Evolutionary conservation across 2,888 invertebrate genomes (phyloP).

Genomic region (Ennomos erosarius): DNA sequence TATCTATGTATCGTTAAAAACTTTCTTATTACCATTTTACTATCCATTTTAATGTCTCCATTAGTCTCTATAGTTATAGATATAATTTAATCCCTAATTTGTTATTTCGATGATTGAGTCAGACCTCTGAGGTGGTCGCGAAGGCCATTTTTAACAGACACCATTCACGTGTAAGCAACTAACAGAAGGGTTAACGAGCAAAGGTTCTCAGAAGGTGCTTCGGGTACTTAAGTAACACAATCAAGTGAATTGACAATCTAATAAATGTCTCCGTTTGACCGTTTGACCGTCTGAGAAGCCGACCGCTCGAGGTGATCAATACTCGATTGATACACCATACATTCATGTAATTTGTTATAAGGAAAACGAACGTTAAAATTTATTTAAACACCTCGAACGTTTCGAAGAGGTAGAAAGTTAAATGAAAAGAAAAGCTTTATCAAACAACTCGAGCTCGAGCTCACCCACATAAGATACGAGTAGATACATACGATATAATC

Average conservation of each 20-base stretch:
- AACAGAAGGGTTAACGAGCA: conserved; percentile 38
- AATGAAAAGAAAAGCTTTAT: conserved; percentile 12
- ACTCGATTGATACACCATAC: conserved; percentile 28
- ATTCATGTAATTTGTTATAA: conserved; percentile 19
- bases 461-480: conserved; percentile 6
- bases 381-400: conserved; percentile 14
- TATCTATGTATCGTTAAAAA: neutral
- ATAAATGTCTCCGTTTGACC: conserved; percentile 37
- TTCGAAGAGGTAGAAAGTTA: conserved; percentile 17
- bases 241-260: conserved; percentile 39
- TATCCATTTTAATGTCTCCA: conserved; percentile 23
- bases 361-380: conserved; percentile 20
- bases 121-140: conserved; percentile 36
- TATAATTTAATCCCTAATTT: conserved; percentile 19
- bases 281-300: conserved; percentile 29
- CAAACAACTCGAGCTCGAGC: neutral
- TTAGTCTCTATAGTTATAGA: conserved; percentile 19
- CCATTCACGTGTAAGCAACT: conserved; percentile 15
- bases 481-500: conserved; percentile 12
- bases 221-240: conserved; percentile 29
- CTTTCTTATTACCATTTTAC: conserved; percentile 16
- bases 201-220: conserved; percentile 38
- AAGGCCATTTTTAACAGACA: conserved; percentile 35
- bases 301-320: conserved; percentile 27
- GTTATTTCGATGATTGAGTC: conserved; percentile 32